Evolutionary conservation across 2,888 invertebrate species (phyloP).

Genomic region (Drosophila quinaria): DNA sequence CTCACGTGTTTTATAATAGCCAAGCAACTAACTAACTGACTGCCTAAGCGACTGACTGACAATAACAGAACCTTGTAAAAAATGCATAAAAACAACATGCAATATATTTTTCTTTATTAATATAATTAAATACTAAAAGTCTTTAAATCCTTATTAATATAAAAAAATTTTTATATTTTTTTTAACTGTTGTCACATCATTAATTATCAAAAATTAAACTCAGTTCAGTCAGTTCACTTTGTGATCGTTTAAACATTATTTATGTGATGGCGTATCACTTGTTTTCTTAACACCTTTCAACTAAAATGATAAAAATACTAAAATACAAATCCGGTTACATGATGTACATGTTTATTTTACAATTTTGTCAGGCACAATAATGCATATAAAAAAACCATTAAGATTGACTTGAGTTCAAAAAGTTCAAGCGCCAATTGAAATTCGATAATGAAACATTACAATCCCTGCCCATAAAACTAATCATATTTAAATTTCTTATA

Average conservation of each 20-base stretch:
- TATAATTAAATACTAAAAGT: conserved; percentile 5
- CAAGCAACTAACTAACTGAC: conserved; percentile 13
- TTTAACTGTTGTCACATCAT: neutral
- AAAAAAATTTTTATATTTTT: conserved; percentile 1
- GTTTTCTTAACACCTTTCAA: conserved; percentile 18
- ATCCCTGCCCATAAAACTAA: conserved; percentile 8
- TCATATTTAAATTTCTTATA: conserved; percentile 1
- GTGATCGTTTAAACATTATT: neutral
- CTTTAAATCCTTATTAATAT: neutral
- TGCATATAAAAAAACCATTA: conserved; percentile 12
- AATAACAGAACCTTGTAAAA: conserved; percentile 7
- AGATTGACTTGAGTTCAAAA: conserved; percentile 7
- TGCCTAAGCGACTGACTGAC: conserved; percentile 18
- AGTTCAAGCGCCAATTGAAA: conserved; percentile 8
- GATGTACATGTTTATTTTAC: conserved; percentile 26
- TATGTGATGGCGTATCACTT: conserved; percentile 25
- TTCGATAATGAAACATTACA: conserved; percentile 20
- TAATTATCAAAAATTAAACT: conserved; percentile 4
- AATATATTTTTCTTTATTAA: conserved; percentile 14
- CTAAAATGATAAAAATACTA: conserved; percentile 8
- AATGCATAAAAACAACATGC: conserved; percentile 10
- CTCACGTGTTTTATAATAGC: conserved; percentile 72
- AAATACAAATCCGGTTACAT: conserved; percentile 36
- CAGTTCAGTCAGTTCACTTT: conserved; percentile 5
- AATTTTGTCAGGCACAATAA: conserved; percentile 15